Percentiles rank a stretch among this genome's conserved stretches.
phyloP scores from a whole-genome alignment of 2,888 invertebrate species.

The Linyphia triangularis region DNA sequence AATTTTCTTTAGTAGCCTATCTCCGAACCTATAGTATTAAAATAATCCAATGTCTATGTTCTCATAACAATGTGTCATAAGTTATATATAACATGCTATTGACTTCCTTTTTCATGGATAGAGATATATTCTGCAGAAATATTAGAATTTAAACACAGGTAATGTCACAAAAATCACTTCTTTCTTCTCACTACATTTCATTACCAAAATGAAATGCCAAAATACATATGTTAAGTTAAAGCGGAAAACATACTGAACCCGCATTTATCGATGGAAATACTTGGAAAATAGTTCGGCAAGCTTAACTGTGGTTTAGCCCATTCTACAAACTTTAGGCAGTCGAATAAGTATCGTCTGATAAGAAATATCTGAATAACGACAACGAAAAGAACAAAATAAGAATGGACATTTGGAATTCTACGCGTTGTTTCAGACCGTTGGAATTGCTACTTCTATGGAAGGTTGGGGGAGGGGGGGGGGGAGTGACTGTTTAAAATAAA shows the following conservation, averaged over 20 bases:
- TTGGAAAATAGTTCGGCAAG: neutral
- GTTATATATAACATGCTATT: too few relatives aligned
- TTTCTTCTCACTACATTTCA: too few relatives aligned
- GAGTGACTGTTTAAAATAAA: constrained; percentile 52
- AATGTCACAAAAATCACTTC: too few relatives aligned
- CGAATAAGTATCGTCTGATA: neutral
- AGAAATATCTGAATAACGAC: constrained; percentile 32
- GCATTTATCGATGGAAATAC: neutral
- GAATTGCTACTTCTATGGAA: neutral
- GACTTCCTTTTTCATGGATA: too few relatives aligned
- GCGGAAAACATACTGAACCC: neutral
- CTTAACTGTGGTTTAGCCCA: neutral
- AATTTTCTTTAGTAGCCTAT: too few relatives aligned
- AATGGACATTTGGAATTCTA: constrained; percentile 13
- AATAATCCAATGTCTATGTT: too few relatives aligned
- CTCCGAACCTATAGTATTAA: too few relatives aligned
- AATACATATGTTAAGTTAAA: neutral
- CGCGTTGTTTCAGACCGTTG: constrained; percentile 32
- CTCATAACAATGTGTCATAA: too few relatives aligned
- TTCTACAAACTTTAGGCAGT: neutral
- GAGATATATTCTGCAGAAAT: too few relatives aligned
- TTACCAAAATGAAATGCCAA: too few relatives aligned
- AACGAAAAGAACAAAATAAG: constrained; percentile 17
- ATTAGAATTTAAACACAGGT: too few relatives aligned
- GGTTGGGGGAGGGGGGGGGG: neutral